These are phyloP conservation scores for Erpetoichthys calabaricus DNA, from an alignment of 2,797 vertebrate genomes.

Conservation along the genomic window DNA sequence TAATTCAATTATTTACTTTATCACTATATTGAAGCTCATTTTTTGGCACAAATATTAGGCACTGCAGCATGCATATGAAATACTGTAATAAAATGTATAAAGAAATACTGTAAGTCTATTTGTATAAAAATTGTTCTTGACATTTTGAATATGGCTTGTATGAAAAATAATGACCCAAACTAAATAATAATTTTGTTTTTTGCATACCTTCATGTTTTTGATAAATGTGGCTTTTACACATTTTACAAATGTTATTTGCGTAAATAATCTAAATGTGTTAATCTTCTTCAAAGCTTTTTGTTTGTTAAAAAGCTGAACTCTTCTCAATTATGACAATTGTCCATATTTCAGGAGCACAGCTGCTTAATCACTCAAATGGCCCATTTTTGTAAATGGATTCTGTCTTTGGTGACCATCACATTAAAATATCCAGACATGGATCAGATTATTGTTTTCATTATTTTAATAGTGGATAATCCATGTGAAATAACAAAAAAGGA, in stretches of 20 bases:
- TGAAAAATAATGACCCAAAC: too few species aligned
- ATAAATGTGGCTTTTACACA: not conserved
- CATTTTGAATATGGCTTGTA: too few species aligned
- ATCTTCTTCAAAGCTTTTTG: not conserved
- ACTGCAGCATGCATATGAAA: too few species aligned
- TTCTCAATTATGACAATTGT: constrained; percentile 30
- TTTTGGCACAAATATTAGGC: too few species aligned
- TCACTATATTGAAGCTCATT: too few species aligned
- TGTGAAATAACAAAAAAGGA: constrained; percentile 1
- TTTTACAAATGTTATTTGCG: not conserved
- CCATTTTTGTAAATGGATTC: constrained; percentile 30
- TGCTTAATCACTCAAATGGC: constrained; percentile 32
- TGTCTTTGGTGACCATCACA: constrained; percentile 21
- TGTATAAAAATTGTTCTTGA: too few species aligned
- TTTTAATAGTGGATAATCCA: constrained; percentile 12
- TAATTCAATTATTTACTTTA: too few species aligned
- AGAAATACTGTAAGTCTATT: too few species aligned
- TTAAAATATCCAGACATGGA: constrained; percentile 10
- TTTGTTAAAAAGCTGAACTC: constrained; percentile 23
- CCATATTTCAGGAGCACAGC: constrained; percentile 20
- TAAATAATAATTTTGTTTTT: not conserved
- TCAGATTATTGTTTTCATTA: constrained; percentile 15
- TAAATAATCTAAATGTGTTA: not conserved
- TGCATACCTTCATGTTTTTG: not conserved
- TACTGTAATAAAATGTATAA: too few species aligned